phyloP scores from a whole-genome alignment of 2,888 invertebrate genomes.

The Bombylius discolor region DNA sequence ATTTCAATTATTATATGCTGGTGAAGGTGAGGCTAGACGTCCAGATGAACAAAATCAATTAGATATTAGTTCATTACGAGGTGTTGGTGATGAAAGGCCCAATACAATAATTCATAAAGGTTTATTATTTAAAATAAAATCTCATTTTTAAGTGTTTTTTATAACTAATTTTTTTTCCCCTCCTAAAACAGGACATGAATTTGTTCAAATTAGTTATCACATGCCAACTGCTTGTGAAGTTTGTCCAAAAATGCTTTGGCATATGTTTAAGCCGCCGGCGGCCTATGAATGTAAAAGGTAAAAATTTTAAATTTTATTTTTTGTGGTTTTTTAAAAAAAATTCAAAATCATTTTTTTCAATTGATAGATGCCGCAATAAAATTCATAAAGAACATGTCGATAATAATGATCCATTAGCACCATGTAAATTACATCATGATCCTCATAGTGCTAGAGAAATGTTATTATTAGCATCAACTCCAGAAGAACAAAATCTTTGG shows the following conservation, averaged over 20 bases:
- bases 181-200: constrained; percentile 64
- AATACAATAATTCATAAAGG: constrained; percentile 36
- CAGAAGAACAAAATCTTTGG: constrained; percentile 87
- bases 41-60: constrained; percentile 53
- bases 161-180: not conserved
- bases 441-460: constrained; percentile 88
- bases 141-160: not conserved
- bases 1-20: constrained; percentile 92
- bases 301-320: not conserved
- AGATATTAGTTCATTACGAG: constrained; percentile 42
- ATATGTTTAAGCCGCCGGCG: constrained; percentile 94
- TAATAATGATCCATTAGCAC: constrained; percentile 67
- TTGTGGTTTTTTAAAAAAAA: not conserved
- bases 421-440: constrained; percentile 94
- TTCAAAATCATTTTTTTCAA: not conserved
- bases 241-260: constrained; percentile 93
- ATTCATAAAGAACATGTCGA: constrained; percentile 95
- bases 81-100: constrained; percentile 32
- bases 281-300: constrained; percentile 89
- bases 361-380: constrained; percentile 82
- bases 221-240: constrained; percentile 98
- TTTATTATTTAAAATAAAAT: constrained; percentile 12
- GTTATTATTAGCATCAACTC: constrained; percentile 71
- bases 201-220: constrained; percentile 90
- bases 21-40: constrained; percentile 83